Base-by-base conservation (phyloP, 2,888 invertebrate species). In the Cetonia aurata region DNA sequence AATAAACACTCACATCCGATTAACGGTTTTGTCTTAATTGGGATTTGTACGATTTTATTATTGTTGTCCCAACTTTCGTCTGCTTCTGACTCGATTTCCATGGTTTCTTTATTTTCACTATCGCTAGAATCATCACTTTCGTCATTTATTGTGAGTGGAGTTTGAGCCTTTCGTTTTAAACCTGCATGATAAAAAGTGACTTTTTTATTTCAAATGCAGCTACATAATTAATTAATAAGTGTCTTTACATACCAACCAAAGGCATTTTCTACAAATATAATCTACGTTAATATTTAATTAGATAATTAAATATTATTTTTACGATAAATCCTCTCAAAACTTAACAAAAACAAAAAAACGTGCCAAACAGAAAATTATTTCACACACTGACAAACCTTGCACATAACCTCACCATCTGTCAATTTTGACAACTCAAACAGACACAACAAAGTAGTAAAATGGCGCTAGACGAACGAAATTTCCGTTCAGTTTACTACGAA, bases 401-500 rank as follows among this genome's bases (percentile, higher is more conserved):
- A 10, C 10, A 3, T 37, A 37, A 37, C n/a, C 13, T 42, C 4
- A 42, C 10, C n/a, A n/a, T 53, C 3, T 17, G 56, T 19, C 42
- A 42, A 57, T 37, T 37, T 37, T 37, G 37, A 37, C 37, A 25
- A 25, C 25, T 3, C 19, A 50, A 50, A 9, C 15, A 12, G 4
- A 3, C 17, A 53, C 19, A 42, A 57, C 19, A 44, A 65, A 50
- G n/a, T 50, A 65, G 37, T 44, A 65, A 55, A 46, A 87, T 87
- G 87, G 82, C 85, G 83, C 86, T 89, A 12, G 93, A 94, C 80
- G 92, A 93, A 81, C 86, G 93, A 74, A 94, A 94, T 85, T 94
- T 94, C 83, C 89, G 94, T 42, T 93, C 93, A 0, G 90, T 92
- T 1, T 94, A 94, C 80, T 94, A 94, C 78, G 94, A 93, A 84